These are phyloP conservation scores for Dasypogon diadema DNA, from an alignment of 2,888 invertebrate species.

Conservation along the genomic window DNA sequence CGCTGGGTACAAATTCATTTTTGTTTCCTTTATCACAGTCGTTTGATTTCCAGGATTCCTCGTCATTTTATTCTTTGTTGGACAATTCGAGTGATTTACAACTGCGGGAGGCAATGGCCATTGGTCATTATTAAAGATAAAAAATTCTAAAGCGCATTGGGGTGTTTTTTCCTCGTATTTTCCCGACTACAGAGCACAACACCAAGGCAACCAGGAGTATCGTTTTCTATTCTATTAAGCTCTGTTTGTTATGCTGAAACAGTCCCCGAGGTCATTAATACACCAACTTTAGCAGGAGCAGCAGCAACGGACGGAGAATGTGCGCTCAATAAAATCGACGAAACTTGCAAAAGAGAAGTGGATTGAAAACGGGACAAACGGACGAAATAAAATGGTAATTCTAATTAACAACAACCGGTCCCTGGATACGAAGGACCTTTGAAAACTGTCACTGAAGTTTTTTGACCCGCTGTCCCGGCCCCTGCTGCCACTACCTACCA, in stretches of 20 bases:
- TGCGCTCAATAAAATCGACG: slow-evolving; percentile 19
- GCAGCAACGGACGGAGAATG: neutral
- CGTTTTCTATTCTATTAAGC: slow-evolving; percentile 18
- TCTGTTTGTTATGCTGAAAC: slow-evolving; percentile 13
- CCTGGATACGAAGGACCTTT: neutral
- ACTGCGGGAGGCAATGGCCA: neutral
- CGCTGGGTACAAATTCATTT: neutral
- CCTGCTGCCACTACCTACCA: neutral
- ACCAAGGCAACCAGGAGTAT: neutral
- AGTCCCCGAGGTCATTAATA: neutral
- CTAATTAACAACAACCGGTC: slow-evolving; percentile 1
- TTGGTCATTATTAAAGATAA: too few species aligned
- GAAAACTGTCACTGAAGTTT: neutral
- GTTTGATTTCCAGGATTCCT: neutral
- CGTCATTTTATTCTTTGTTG: too few species aligned
- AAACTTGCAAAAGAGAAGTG: neutral
- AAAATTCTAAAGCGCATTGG: too few species aligned
- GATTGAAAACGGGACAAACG: neutral
- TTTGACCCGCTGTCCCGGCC: neutral
- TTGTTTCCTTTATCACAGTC: neutral
- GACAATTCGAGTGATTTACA: neutral
- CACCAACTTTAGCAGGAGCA: neutral
- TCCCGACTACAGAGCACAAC: neutral
- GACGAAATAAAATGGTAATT: neutral
- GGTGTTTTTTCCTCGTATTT: neutral